phyloP scores from a whole-genome alignment of 2,888 invertebrate genomes.

The Anoncus sp. region DNA sequence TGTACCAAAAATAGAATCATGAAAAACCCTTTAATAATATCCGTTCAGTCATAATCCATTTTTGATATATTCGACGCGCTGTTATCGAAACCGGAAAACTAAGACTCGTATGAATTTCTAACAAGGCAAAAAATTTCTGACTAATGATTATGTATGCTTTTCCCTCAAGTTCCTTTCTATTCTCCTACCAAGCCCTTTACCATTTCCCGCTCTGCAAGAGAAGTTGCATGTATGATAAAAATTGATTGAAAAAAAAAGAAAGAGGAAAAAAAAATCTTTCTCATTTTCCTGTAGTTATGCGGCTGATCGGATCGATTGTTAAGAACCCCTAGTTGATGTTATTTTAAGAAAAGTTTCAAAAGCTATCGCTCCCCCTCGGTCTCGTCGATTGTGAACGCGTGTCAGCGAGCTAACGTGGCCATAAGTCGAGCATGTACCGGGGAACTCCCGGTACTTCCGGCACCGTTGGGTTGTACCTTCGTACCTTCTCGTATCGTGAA shows the following conservation, averaged over 20 bases:
- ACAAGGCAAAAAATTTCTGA: constrained; percentile 6
- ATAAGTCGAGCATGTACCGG: constrained; percentile 34
- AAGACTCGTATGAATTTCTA: constrained; percentile 26
- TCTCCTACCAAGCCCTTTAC: neutral
- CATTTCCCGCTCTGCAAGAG: constrained; percentile 3
- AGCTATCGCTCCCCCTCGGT: constrained; percentile 21
- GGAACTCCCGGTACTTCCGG: constrained; percentile 32
- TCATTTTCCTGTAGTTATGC: constrained; percentile 2
- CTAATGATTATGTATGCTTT: neutral
- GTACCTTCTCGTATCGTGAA: constrained; percentile 14
- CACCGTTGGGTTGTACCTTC: constrained; percentile 21
- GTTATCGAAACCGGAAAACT: constrained; percentile 27
- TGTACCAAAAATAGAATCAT: constrained; percentile 1
- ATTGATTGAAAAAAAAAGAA: constrained; percentile 2
- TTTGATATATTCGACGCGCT: constrained; percentile 9
- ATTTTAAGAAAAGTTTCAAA: constrained; percentile 35
- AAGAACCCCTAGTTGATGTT: constrained; percentile 22
- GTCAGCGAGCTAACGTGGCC: constrained; percentile 48
- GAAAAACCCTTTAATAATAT: constrained; percentile 39
- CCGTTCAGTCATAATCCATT: constrained; percentile 20
- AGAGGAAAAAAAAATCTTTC: neutral
- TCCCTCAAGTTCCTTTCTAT: constrained; percentile 7
- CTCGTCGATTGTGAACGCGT: constrained; percentile 41
- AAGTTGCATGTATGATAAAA: constrained; percentile 14
- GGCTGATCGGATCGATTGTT: constrained; percentile 31